phyloP scores from a whole-genome alignment of 2,888 invertebrate species.

The Lochmaea capreae region DNA sequence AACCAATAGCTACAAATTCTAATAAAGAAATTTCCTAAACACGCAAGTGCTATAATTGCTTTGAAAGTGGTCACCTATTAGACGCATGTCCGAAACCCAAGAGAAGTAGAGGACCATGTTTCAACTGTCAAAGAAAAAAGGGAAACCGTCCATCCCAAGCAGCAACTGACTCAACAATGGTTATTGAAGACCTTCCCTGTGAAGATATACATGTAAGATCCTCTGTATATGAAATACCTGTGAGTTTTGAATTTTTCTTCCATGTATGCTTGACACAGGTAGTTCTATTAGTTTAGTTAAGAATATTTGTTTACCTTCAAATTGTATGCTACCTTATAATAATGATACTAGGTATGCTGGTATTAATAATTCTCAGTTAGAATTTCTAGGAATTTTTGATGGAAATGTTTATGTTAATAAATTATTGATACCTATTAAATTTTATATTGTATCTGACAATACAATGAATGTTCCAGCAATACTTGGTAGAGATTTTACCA shows the following conservation, averaged over 20 bases:
- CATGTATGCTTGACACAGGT: background rate
- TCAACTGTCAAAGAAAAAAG: background rate
- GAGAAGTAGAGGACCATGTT: background rate
- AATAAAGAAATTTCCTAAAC: background rate
- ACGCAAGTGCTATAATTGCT: background rate
- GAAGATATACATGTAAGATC: background rate
- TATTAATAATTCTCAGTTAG: constrained; percentile 6
- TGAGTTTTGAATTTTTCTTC: background rate
- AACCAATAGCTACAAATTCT: background rate
- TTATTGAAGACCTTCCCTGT: background rate
- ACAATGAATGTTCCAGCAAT: background rate
- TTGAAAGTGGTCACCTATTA: background rate
- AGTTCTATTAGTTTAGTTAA: background rate
- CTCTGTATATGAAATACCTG: background rate
- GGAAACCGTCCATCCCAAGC: too few species aligned
- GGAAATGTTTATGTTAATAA: background rate
- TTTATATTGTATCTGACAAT: background rate
- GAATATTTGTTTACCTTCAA: background rate
- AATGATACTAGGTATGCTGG: background rate
- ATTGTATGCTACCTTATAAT: background rate
- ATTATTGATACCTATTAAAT: background rate
- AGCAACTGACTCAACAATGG: background rate
- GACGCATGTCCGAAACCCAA: background rate
- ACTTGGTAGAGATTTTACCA: constrained; percentile 1
- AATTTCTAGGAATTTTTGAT: background rate